Evolutionary conservation across 2,888 invertebrate genomes (phyloP).

Genomic region (Eupithecia inturbata): DNA sequence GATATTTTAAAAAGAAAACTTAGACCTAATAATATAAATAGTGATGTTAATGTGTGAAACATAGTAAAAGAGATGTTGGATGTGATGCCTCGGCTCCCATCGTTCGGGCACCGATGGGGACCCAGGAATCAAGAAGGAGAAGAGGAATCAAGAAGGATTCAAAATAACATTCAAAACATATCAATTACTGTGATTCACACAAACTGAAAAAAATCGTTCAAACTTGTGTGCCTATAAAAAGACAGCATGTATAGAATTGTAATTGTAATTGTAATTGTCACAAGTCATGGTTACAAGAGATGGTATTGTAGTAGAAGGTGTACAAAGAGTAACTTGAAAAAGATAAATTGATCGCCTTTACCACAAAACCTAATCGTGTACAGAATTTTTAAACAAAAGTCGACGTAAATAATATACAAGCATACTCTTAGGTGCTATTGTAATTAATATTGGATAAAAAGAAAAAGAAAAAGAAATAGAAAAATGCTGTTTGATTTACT

Average conservation of each 20-base stretch:
- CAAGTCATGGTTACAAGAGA: neutral
- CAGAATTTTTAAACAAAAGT: conserved; percentile 4
- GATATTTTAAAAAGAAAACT: neutral
- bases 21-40: conserved; percentile 22
- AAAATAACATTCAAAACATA: conserved; percentile 40
- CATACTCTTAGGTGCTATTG: conserved; percentile 7
- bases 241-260: neutral
- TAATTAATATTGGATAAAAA: conserved; percentile 30
- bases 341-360: conserved; percentile 55
- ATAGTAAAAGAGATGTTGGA: conserved; percentile 44
- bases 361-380: conserved; percentile 64
- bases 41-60: conserved; percentile 41
- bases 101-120: conserved; percentile 68
- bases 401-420: neutral
- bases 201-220: neutral
- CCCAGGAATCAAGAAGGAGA: conserved; percentile 44
- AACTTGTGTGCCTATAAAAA: neutral
- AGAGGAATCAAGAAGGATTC: conserved; percentile 37
- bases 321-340: conserved; percentile 51
- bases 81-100: conserved; percentile 51
- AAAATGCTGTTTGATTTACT: conserved; percentile 28
- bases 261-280: no score
- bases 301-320: conserved; percentile 65
- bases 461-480: conserved; percentile 20
- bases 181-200: conserved; percentile 49